A percentile compares a stretch with the other conserved stretches of the same genome.
phyloP scores from a whole-genome alignment of 2,888 invertebrate genomes.

The Malacosoma neustria region DNA sequence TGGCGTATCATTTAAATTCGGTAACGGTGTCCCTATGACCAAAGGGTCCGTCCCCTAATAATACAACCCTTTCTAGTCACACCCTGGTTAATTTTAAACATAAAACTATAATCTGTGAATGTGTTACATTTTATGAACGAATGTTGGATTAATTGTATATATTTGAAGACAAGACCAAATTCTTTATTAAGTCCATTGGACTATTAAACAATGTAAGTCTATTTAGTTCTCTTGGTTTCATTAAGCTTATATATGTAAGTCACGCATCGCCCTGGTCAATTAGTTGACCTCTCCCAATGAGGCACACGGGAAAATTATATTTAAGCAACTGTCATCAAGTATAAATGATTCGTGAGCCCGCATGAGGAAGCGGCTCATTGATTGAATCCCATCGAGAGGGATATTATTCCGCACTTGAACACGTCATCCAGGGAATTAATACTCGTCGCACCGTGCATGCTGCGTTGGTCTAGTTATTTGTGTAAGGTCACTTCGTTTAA shows the following conservation, averaged over 20 bases:
- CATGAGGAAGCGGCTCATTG: conserved; percentile 67
- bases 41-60: conserved; percentile 49
- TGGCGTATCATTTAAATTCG: conserved; percentile 19
- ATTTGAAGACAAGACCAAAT: neutral
- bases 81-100: conserved; percentile 46
- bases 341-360: conserved; percentile 59
- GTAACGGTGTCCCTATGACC: conserved; percentile 29
- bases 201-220: conserved; percentile 40
- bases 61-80: conserved; percentile 54
- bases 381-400: conserved; percentile 45
- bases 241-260: conserved; percentile 40
- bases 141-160: conserved; percentile 9
- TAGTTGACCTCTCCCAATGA: conserved; percentile 58
- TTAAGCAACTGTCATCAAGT: conserved; percentile 58
- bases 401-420: conserved; percentile 32
- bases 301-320: conserved; percentile 60
- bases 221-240: conserved; percentile 57
- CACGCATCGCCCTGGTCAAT: conserved; percentile 47
- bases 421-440: conserved; percentile 30
- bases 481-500: conserved; percentile 19
- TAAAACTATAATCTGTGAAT: conserved; percentile 34
- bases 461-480: conserved; percentile 32
- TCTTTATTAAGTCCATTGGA: conserved; percentile 6
- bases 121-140: conserved; percentile 19
- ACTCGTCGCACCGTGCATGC: conserved; percentile 15